Percentiles rank a stretch among this genome's conserved stretches.
Evolutionary conservation across 2,113 vertebrate genomes (phyloP).

Genomic region (Pachyramphus minor): DNA sequence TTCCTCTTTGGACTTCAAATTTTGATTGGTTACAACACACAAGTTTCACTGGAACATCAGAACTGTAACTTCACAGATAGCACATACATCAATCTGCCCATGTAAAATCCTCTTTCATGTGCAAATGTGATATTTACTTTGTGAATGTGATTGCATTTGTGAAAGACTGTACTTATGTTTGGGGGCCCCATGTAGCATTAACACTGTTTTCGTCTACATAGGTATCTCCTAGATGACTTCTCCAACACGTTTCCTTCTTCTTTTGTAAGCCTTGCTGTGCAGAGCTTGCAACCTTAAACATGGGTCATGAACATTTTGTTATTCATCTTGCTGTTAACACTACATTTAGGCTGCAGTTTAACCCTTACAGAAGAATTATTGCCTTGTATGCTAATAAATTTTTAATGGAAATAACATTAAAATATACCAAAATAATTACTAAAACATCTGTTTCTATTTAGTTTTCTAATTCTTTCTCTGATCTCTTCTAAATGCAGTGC

Average conservation of each 20-base stretch:
- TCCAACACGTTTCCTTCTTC: background rate
- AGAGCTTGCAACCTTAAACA: background rate
- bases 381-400: background rate
- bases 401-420: background rate
- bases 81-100: background rate
- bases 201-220: background rate
- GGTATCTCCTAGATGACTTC: background rate
- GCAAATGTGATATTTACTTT: background rate
- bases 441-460: background rate
- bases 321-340: background rate
- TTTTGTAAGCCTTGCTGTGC: background rate
- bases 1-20: background rate
- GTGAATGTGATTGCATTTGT: background rate
- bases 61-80: background rate
- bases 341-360: background rate
- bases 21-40: background rate
- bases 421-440: background rate
- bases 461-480: background rate
- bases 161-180: background rate
- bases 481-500: background rate
- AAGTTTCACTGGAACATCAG: background rate
- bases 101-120: background rate
- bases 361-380: background rate
- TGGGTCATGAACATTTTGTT: rapidly evolving
- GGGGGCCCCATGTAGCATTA: background rate